Conservation (phyloP, 1,140 invertebrate species). For the Lepidostoma basale region DNA sequence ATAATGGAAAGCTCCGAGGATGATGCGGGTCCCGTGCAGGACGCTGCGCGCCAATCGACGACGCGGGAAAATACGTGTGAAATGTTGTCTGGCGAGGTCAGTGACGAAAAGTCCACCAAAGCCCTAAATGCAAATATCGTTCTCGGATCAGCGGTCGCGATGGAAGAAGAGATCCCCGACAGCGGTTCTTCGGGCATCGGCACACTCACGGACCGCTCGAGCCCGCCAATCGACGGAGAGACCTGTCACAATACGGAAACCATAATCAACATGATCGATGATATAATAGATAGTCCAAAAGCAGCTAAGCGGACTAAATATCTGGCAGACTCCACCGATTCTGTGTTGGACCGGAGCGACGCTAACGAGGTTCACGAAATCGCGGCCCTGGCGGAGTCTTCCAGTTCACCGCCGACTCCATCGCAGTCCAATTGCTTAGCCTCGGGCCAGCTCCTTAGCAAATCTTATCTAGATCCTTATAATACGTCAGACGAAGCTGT, state of each 20-base stretch:
- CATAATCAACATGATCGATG: slow-evolving; percentile 60
- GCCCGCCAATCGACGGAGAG: slow-evolving; percentile 50
- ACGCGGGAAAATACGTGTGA: slow-evolving; percentile 57
- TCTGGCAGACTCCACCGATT: slow-evolving; percentile 11
- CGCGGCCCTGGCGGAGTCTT: background rate
- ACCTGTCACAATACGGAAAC: slow-evolving; percentile 56
- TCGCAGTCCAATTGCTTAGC: background rate
- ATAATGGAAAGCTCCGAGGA: slow-evolving; percentile 63
- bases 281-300: slow-evolving; percentile 56
- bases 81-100: slow-evolving; percentile 51
- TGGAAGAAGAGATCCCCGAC: slow-evolving; percentile 27
- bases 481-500: no score
- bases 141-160: slow-evolving; percentile 24
- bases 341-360: slow-evolving; percentile 48
- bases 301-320: slow-evolving; percentile 41
- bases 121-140: slow-evolving; percentile 16
- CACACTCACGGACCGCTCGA: slow-evolving; percentile 54
- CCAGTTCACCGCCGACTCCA: background rate
- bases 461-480: no score
- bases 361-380: slow-evolving; percentile 42
- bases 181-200: slow-evolving; percentile 41
- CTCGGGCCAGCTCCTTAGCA: no score
- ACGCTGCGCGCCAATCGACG: slow-evolving; percentile 59
- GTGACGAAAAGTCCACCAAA: background rate
- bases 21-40: slow-evolving; percentile 56